Evolutionary conservation across 2,113 vertebrate genomes (phyloP).

Genomic region (Malurus cyaneus): DNA sequence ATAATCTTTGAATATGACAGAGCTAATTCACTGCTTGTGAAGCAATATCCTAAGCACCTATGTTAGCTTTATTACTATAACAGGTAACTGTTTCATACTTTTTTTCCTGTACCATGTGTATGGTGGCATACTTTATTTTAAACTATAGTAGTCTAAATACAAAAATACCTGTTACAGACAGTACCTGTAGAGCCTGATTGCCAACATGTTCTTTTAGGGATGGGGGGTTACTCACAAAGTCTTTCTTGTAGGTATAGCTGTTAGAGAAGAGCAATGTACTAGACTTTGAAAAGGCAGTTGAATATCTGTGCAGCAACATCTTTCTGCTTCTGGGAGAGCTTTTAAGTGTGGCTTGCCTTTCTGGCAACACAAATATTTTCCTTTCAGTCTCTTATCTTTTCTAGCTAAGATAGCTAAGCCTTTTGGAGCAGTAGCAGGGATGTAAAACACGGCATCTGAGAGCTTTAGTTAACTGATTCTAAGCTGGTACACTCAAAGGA

Average conservation of each 20-base stretch:
- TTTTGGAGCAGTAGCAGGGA: neutral
- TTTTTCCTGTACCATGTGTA: neutral
- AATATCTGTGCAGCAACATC: neutral
- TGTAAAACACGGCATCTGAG: neutral
- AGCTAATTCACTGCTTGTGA: neutral
- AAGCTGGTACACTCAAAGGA: neutral
- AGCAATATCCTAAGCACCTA: neutral
- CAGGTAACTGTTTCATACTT: neutral
- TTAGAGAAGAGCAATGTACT: neutral
- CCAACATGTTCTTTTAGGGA: neutral
- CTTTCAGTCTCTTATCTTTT: neutral
- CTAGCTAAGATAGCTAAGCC: neutral
- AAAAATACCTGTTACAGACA: neutral
- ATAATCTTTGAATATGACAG: neutral
- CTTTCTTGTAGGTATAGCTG: neutral
- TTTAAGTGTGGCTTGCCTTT: neutral
- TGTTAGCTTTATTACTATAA: neutral
- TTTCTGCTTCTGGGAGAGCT: neutral
- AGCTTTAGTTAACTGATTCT: neutral
- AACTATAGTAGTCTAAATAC: neutral
- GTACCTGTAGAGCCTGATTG: neutral
- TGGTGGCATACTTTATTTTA: neutral
- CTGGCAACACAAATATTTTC: neutral
- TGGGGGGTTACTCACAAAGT: neutral
- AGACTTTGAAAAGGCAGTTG: neutral